Evolutionary conservation across 2,113 vertebrate genomes (phyloP).

Genomic region (Cebus imitator): DNA sequence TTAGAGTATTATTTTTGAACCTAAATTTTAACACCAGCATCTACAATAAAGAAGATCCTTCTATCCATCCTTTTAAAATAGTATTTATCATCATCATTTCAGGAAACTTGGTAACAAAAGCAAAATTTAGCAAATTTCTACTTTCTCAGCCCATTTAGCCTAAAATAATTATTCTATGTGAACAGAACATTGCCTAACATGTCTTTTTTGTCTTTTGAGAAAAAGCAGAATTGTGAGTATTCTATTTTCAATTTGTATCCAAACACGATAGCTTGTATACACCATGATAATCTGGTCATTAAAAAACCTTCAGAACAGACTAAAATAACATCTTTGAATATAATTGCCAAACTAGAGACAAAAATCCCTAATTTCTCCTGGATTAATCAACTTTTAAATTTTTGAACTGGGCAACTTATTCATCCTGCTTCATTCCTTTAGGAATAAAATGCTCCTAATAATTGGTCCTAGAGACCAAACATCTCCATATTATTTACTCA

Average conservation of each 20-base stretch:
- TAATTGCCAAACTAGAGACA: neutral
- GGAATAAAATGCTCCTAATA: neutral
- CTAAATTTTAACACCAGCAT: conserved; percentile 6
- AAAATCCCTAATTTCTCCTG: neutral
- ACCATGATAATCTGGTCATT: neutral
- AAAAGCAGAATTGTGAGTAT: conserved; percentile 12
- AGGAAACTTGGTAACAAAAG: neutral
- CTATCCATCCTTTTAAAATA: neutral
- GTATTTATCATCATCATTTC: neutral
- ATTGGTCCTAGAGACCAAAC: neutral
- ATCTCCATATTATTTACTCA: neutral
- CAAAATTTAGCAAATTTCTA: neutral
- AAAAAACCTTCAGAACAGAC: neutral
- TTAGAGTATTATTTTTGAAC: neutral
- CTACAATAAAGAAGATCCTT: neutral
- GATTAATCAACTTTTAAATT: neutral
- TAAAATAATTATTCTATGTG: neutral
- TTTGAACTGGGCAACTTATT: neutral
- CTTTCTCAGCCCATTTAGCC: neutral
- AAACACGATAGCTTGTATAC: neutral
- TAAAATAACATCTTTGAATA: neutral
- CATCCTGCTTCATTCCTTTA: neutral
- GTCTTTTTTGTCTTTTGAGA: neutral
- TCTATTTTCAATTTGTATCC: neutral
- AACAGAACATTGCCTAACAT: neutral